Evolutionary conservation across 2,797 vertebrate species (phyloP), one percentile per base, ranked within the genome.

Genomic region (Enteromius afrohamiltoni): DNA sequence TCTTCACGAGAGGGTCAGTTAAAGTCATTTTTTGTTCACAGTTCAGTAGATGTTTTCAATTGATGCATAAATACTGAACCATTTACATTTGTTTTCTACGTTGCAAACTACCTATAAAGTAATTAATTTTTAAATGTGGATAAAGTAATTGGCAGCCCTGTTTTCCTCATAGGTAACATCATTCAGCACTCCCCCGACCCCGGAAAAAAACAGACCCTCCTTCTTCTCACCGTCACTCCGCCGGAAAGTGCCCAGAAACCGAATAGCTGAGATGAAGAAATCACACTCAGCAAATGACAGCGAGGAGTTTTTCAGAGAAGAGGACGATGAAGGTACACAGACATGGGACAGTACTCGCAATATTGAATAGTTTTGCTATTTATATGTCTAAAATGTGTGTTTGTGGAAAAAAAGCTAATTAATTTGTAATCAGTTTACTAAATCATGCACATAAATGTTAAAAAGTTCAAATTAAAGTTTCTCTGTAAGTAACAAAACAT

Each of bases 221-320:
- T 99, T 99, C 92, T 99, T 99, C 91, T 99, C 98, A 0, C 98
- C 98, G 0, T 98, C 97, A 26, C 96, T 99, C 53, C 95, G 97
- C 60, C 94, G 98, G 10, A 99, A 99, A 92, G 93, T 96, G 75
- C 97, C 98, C 0, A 93, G 96, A 37, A 96, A 95, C 91, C 92
- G 95, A n/a, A 98, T 95, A 1, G 94, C 97, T 0, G 98, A 99
- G 92, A 98, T 99, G 98, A 99, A 99, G 92, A 99, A 99, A 89
- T 98, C 97, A 0, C 98, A 99, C 90, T 99, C 98, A 0, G 98
- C 98, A 86, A 99, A 99, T 0, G 98, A 99, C 94, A 99, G 98
- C 0, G 98, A 99, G 87, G 98, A 99, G 79, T 97, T 99, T 93
- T 98, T 99, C 93, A 95, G 98, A 85, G 97, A 99, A 85, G 97